Evolutionary conservation across 2,888 invertebrate species (phyloP), one percentile per base, ranked within the genome.

Genomic region (Branchipolynoe longqiensis): DNA sequence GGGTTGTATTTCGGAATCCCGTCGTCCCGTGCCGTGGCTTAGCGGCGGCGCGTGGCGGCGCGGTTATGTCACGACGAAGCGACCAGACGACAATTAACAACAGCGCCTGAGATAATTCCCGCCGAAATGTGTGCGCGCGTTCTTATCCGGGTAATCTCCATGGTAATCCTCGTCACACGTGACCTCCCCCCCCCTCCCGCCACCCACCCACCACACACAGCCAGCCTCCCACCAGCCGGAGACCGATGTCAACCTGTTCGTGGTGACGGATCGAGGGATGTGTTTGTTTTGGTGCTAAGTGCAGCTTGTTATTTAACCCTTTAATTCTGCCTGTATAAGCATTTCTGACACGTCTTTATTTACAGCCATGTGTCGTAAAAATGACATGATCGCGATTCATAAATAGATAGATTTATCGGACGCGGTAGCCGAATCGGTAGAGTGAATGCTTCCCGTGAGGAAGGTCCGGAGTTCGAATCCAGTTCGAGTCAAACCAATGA

Each of bases 1-100:
- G n/a, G n/a, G n/a, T n/a, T n/a, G n/a, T n/a, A n/a, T n/a, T n/a
- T n/a, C 64, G 64, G 64, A 64, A 64, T 64, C 64, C 64, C 64
- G 28, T 64, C 28, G 28, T 31, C 22, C 64, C 28, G 28, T 64
- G 64, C 64, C 22, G 64, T 4, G 4, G 64, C 28, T 64, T 64
- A 64, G 64, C 64, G 33, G 64, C 64, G 33, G 64, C 64, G 33
- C 64, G 64, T 64, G 64, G 4, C 64, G 64, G 6, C 64, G 33
- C 33, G 33, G 22, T 31, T 4, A 3, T 64, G 64, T 64, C 33
- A n/a, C 33, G 64, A 8, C 33, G 31, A 4, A n/a, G 33, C 8
- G 18, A 48, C 18, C 64, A 64, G 64, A 64, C 64, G 64, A 64
- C 64, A 64, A 64, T 64, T 64, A 64, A 64, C 64, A 64, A 33